These are phyloP conservation scores for Procambarus virginalis DNA, from an alignment of 1,140 invertebrate species.

Conservation along the genomic window DNA sequence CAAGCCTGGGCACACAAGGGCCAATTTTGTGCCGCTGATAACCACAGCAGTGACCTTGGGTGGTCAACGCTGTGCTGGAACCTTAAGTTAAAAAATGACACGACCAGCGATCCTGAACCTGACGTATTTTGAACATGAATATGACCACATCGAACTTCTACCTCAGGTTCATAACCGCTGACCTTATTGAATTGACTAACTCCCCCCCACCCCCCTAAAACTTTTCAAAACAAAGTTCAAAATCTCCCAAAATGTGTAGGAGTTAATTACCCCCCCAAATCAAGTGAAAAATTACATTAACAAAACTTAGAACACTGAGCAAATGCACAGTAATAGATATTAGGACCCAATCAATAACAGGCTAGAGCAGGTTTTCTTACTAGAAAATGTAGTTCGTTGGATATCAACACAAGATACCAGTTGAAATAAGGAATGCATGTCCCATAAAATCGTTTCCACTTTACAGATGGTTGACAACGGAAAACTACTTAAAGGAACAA, in stretches of 20 bases:
- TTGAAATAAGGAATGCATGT: conserved; percentile 63
- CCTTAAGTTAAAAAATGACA: conserved; percentile 50
- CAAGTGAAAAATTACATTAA: conserved; percentile 60
- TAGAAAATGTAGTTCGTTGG: conserved; percentile 58
- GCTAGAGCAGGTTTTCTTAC: conserved; percentile 48
- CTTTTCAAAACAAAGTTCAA: conserved; percentile 32
- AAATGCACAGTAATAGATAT: conserved; percentile 58
- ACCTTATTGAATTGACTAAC: conserved; percentile 28
- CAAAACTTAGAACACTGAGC: conserved; percentile 63
- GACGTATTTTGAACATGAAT: conserved; percentile 50
- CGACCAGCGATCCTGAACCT: conserved; percentile 57
- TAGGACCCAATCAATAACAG: conserved; percentile 54
- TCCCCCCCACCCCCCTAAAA: conserved; percentile 19
- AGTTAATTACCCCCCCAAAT: conserved; percentile 16
- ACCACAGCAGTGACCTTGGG: conserved; percentile 25
- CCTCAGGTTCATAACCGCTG: conserved; percentile 54
- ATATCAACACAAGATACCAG: conserved; percentile 62
- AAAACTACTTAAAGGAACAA: conserved; percentile 51
- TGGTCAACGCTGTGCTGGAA: conserved; percentile 29
- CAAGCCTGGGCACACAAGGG: conserved; percentile 59
- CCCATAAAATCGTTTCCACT: conserved; percentile 52
- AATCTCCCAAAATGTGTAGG: conserved; percentile 6
- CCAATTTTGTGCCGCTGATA: conserved; percentile 64
- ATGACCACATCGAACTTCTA: conserved; percentile 44
- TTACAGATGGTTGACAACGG: conserved; percentile 25